A percentile compares a stretch with the other conserved stretches of the same genome.
Evolutionary conservation across 2,888 invertebrate species (phyloP).

Genomic region (Bruchidius siliquastri): DNA sequence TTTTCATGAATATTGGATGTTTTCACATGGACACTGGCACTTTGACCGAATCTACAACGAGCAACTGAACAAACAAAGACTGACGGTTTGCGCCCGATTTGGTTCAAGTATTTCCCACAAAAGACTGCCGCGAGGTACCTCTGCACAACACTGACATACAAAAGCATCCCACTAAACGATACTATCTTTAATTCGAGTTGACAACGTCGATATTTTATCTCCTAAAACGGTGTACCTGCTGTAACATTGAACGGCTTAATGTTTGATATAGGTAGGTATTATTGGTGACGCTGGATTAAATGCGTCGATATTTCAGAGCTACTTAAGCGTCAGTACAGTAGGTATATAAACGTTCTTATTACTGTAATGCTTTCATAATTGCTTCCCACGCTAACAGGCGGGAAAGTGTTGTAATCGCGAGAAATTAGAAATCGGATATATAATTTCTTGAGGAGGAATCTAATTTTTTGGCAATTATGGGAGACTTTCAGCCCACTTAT

Average conservation of each 20-base stretch:
- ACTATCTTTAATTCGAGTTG: not conserved
- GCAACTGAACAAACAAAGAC: not conserved
- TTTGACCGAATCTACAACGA: not conserved
- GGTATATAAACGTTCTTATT: no score
- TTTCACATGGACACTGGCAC: no score
- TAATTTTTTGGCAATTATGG: no score
- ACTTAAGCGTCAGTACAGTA: no score
- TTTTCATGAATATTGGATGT: no score
- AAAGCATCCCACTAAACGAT: not conserved
- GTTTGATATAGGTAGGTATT: not conserved
- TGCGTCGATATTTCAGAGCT: not conserved
- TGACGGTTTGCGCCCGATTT: not conserved
- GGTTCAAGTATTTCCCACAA: not conserved
- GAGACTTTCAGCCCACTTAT: no score
- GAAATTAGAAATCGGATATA: no score
- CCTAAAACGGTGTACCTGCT: not conserved
- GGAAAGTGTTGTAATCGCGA: no score
- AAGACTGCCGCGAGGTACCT: not conserved
- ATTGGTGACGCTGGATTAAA: not conserved
- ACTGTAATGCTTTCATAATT: no score
- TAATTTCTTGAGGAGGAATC: no score
- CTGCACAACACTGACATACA: not conserved
- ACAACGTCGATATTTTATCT: not conserved
- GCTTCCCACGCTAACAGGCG: no score
- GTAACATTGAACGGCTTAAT: not conserved